Evolutionary conservation across 1,140 invertebrate species (phyloP).

Genomic region (Lepeophtheirus salmonis): DNA sequence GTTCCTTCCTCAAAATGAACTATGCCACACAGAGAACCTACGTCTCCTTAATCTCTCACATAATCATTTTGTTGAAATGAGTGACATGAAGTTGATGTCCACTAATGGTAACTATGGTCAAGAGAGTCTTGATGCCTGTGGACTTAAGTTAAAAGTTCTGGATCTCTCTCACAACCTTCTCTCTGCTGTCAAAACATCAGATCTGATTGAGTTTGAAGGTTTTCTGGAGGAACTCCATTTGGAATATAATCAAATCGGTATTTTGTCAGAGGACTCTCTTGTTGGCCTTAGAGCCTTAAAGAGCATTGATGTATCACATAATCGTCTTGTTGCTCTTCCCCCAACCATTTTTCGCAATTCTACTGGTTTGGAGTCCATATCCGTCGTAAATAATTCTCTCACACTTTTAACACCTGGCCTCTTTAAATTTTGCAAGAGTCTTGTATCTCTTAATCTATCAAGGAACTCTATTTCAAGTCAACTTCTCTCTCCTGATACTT

Average conservation of each 20-base stretch:
- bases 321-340: slow-evolving; percentile 46
- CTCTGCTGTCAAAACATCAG: slow-evolving; percentile 22
- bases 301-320: slow-evolving; percentile 51
- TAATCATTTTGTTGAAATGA: slow-evolving; percentile 48
- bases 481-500: slow-evolving; percentile 38
- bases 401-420: slow-evolving; percentile 33
- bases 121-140: slow-evolving; percentile 43
- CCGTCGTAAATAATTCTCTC: slow-evolving; percentile 57
- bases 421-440: slow-evolving; percentile 61
- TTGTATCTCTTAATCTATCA: slow-evolving; percentile 59
- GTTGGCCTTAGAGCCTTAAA: slow-evolving; percentile 48
- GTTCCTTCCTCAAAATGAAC: slow-evolving; percentile 40
- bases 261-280: slow-evolving; percentile 46
- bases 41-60: slow-evolving; percentile 48
- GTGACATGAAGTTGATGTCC: no score
- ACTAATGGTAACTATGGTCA: no score
- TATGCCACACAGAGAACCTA: slow-evolving; percentile 40
- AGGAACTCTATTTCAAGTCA: slow-evolving; percentile 22
- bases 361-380: slow-evolving; percentile 51
- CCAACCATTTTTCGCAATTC: slow-evolving; percentile 51
- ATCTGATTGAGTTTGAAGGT: slow-evolving; percentile 46
- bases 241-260: slow-evolving; percentile 58
- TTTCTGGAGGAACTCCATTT: slow-evolving; percentile 43
- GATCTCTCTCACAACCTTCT: slow-evolving; percentile 20
- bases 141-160: slow-evolving; percentile 27